Percentiles rank a stretch among this genome's conserved stretches.
These are phyloP conservation scores for Corydoras sp. DNA, from an alignment of 2,113 vertebrate genomes.

Conservation along the genomic window DNA sequence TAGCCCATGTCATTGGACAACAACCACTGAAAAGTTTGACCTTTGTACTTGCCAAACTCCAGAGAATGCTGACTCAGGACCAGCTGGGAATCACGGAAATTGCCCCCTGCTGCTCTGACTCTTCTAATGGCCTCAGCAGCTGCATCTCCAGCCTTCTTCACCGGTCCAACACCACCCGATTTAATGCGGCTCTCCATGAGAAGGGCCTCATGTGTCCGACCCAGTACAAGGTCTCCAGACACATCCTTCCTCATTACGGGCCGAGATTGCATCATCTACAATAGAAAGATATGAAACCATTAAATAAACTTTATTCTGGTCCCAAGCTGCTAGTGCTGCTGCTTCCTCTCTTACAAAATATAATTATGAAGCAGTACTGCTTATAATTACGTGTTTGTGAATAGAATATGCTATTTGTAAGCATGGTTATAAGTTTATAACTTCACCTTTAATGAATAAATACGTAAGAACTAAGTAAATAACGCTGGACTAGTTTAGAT, in stretches of 20 bases:
- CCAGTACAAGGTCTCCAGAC: not conserved
- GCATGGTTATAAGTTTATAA: too few relatives aligned
- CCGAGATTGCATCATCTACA: not conserved
- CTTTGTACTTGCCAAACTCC: slow-evolving; percentile 11
- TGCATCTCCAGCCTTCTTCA: too few relatives aligned
- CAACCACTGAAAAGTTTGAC: slow-evolving; percentile 12
- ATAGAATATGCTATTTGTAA: too few relatives aligned
- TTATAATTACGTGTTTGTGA: too few relatives aligned
- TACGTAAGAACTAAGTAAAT: too few relatives aligned
- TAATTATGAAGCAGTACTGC: too few relatives aligned
- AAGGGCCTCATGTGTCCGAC: not conserved
- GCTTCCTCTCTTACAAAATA: too few relatives aligned
- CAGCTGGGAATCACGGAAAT: not conserved
- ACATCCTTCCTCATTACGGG: not conserved
- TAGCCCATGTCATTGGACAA: slow-evolving; percentile 1
- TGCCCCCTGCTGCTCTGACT: not conserved
- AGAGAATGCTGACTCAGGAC: not conserved
- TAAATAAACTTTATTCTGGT: too few relatives aligned
- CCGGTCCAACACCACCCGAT: too few relatives aligned
- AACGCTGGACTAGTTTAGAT: too few relatives aligned
- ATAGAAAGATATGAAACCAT: not conserved
- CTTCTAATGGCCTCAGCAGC: not conserved
- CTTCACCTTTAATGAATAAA: too few relatives aligned
- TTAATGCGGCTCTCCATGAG: not conserved
- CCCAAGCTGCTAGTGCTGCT: too few relatives aligned